Conservation (phyloP, 2,113 vertebrate species). For the Erpornis zantholeuca region DNA sequence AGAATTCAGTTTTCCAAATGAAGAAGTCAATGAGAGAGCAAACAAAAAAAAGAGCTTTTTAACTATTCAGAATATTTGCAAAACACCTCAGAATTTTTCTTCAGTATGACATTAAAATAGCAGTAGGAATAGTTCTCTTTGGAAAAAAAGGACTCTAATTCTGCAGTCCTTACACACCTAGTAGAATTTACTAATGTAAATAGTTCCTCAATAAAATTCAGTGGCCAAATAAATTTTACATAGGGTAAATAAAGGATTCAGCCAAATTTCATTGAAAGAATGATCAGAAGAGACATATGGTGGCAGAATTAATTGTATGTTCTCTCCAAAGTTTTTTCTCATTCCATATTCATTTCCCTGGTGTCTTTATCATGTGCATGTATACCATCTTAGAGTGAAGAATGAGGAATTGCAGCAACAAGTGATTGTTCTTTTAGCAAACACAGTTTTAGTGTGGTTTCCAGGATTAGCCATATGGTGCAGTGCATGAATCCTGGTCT, state of each 20-base stretch:
- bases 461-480: not conserved
- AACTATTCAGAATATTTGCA: not conserved
- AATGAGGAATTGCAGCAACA: not conserved
- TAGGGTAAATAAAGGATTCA: not conserved
- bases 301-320: not conserved
- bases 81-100: not conserved
- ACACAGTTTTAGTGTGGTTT: not conserved
- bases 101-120: not conserved
- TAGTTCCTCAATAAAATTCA: not conserved
- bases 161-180: not conserved
- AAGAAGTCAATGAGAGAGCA: constrained; percentile 14
- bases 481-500: not conserved
- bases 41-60: not conserved
- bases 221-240: not conserved
- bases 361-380: not conserved
- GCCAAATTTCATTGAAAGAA: not conserved
- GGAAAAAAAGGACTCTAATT: not conserved
- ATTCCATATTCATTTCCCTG: constrained; percentile 21
- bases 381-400: not conserved
- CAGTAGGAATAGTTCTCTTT: not conserved
- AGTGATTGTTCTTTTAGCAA: constrained; percentile 54
- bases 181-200: not conserved
- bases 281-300: not conserved
- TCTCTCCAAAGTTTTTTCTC: constrained; percentile 5
- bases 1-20: not conserved